Base-by-base conservation (phyloP, 2,888 invertebrate species). In the Halocaridina rubra region DNA sequence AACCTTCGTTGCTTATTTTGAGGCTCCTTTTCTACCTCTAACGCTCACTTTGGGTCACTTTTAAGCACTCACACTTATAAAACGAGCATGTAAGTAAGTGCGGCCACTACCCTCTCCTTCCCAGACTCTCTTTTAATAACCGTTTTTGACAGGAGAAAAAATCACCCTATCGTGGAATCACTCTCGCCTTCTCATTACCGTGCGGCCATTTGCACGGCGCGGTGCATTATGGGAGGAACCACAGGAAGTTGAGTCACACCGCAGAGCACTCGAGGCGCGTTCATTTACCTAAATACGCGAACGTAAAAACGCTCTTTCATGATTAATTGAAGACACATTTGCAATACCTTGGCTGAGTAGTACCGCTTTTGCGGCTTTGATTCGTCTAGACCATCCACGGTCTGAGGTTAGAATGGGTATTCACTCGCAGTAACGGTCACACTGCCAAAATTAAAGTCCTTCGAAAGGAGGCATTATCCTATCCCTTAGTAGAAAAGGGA, bases 191-290 rank as follows among this genome's bases (percentile, higher is more conserved):
- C 16, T 16, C 61, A 64, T 8, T 67, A 19, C 71, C 59, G 77
- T 61, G 33, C 78, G 61, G 82, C 82, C 82, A 84, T 84, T 84
- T 84, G 71, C 71, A 69, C 27, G 57, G n/a, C 29, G 75, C 10
- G 77, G 71, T 77, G 82, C 82, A 82, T 57, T 22, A 16, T 71
- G 81, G 81, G 82, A 82, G 77, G 77, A 69, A 74, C 69, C 76
- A 77, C 77, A 76, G 53, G 76, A 81, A 77, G 81, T 71, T 82
- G 82, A 82, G 32, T 82, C n/a, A n/a, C 82, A 82, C 72, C 29
- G 59, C 78, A 46, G 10, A 64, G 59, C 64, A 39, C 77, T 32
- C 16, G n/a, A 19, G 53, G n/a, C 53, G 27, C 19, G 46, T 76
- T 76, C 27, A 76, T 32, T 71, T 16, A 53, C 71, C 16, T 16